A percentile compares a stretch with the other conserved stretches of the same genome.
Evolutionary conservation across 2,888 invertebrate genomes (phyloP).

Genomic region (Thera britannica): DNA sequence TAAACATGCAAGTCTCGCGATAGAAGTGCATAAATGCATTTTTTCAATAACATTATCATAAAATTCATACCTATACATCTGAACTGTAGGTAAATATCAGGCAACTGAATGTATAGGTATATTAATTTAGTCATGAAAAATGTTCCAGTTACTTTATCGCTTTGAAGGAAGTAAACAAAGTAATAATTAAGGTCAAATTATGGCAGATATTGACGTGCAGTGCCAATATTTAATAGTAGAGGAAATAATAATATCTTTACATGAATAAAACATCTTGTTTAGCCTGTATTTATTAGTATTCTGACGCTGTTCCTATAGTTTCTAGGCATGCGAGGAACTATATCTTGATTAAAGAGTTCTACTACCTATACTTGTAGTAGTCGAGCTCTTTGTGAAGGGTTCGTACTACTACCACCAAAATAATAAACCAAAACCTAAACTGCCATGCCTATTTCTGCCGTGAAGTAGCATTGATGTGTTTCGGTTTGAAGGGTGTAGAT

Average conservation of each 20-base stretch:
- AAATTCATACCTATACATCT: background rate
- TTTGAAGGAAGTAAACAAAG: slow-evolving; percentile 34
- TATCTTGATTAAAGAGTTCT: too few species aligned
- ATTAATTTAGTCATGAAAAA: slow-evolving; percentile 17
- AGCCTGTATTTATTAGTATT: background rate
- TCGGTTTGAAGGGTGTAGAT: too few species aligned
- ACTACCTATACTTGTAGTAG: too few species aligned
- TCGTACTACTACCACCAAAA: too few species aligned
- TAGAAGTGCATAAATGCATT: too few species aligned
- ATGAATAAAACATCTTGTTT: slow-evolving; percentile 33
- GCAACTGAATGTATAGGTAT: background rate
- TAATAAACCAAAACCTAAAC: too few species aligned
- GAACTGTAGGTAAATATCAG: background rate
- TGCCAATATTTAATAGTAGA: slow-evolving; percentile 20
- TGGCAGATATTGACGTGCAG: slow-evolving; percentile 22
- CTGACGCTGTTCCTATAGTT: background rate
- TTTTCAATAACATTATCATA: too few species aligned
- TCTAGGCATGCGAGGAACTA: too few species aligned
- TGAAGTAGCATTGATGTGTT: too few species aligned
- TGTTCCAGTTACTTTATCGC: slow-evolving; percentile 10
- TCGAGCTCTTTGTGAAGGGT: too few species aligned
- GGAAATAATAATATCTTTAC: slow-evolving; percentile 21
- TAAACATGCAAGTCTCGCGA: too few species aligned
- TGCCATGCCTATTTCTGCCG: too few species aligned
- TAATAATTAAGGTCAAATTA: slow-evolving; percentile 36